phyloP scores from a whole-genome alignment of 2,888 invertebrate species.

The Biston betularia region DNA sequence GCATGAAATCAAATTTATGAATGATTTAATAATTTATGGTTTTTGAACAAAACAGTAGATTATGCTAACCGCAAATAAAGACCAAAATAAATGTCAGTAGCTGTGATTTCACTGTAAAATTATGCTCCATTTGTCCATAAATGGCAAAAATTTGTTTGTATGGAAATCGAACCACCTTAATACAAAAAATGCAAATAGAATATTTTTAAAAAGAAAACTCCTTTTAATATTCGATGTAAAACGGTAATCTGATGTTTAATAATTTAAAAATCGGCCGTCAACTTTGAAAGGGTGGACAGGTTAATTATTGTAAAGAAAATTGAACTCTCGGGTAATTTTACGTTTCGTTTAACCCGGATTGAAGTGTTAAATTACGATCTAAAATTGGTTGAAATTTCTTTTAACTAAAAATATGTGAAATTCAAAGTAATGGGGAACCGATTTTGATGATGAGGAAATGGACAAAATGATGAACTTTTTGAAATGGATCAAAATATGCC shows the following conservation, averaged over 20 bases:
- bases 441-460: background rate
- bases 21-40: too few species aligned
- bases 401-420: slow-evolving; percentile 14
- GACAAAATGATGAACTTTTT: too few species aligned
- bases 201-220: slow-evolving; percentile 10
- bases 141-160: too few species aligned
- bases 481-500: too few species aligned
- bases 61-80: too few species aligned
- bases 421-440: background rate
- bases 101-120: too few species aligned
- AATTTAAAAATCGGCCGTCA: slow-evolving; percentile 38
- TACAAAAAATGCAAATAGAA: too few species aligned
- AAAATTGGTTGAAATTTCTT: slow-evolving; percentile 38
- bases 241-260: slow-evolving; percentile 35
- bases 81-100: too few species aligned
- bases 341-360: slow-evolving; percentile 47
- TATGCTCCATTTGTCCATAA: too few species aligned
- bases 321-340: slow-evolving; percentile 46
- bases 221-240: slow-evolving; percentile 22
- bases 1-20: too few species aligned
- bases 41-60: too few species aligned
- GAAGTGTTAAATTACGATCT: slow-evolving; percentile 47
- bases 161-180: too few species aligned
- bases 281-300: slow-evolving; percentile 43
- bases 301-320: slow-evolving; percentile 47